Conservation (phyloP, 2,888 invertebrate genomes). For the Apoda limacodes region DNA sequence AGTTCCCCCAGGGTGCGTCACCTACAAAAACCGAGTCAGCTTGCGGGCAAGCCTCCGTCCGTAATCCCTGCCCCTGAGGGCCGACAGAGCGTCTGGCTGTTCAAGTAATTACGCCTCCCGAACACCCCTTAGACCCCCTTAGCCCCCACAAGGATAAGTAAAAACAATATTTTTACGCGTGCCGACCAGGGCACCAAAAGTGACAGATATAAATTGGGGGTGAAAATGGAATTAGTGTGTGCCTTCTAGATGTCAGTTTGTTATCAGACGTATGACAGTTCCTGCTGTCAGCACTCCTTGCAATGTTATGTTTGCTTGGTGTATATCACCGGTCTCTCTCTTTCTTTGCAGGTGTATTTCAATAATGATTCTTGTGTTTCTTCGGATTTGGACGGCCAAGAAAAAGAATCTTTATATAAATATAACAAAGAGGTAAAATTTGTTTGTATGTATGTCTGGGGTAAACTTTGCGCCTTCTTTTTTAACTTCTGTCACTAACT, state of each 20-base stretch:
- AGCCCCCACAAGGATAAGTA: slow-evolving; percentile 50
- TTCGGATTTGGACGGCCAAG: too few species aligned
- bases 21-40: slow-evolving; percentile 42
- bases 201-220: slow-evolving; percentile 64
- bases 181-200: slow-evolving; percentile 54
- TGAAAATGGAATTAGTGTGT: slow-evolving; percentile 57
- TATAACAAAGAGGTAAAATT: too few species aligned
- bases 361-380: too few species aligned
- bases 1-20: slow-evolving; percentile 35
- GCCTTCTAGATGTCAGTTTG: slow-evolving; percentile 31
- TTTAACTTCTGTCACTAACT: too few species aligned
- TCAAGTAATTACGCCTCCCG: slow-evolving; percentile 60
- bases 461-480: too few species aligned
- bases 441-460: too few species aligned
- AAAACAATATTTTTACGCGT: slow-evolving; percentile 67
- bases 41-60: slow-evolving; percentile 37
- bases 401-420: too few species aligned
- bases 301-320: too few species aligned
- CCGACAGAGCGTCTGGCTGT: slow-evolving; percentile 50
- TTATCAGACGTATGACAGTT: too few species aligned
- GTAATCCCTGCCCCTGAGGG: slow-evolving; percentile 49
- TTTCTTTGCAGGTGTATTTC: too few species aligned
- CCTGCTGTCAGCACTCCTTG: too few species aligned
- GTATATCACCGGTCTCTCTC: too few species aligned
- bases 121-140: slow-evolving; percentile 25